A percentile compares a stretch with the other conserved stretches of the same genome.
Conservation (phyloP, 37 sponge, comb jelly and placozoan species). For the Aphrocallistes beatrix region DNA sequence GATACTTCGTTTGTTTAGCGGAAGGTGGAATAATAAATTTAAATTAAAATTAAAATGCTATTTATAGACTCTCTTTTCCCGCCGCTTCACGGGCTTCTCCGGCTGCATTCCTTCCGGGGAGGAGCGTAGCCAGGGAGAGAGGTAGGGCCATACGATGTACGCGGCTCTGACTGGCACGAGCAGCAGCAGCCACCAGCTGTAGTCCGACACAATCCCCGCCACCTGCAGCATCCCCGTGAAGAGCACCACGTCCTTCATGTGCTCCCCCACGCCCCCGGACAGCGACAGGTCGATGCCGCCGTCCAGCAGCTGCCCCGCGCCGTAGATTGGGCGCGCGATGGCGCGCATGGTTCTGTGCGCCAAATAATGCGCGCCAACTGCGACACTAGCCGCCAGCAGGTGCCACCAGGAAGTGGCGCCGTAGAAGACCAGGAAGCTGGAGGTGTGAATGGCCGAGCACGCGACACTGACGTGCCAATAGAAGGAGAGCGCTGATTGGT, state of each 20-base stretch:
- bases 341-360: background rate
- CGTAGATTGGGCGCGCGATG: background rate
- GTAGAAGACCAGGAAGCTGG: background rate
- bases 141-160: background rate
- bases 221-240: background rate
- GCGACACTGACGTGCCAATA: background rate
- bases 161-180: background rate
- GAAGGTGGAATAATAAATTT: no score
- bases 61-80: background rate
- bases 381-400: background rate
- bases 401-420: background rate
- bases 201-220: background rate
- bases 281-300: conserved; percentile 6
- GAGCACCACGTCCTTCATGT: background rate
- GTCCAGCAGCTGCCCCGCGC: background rate
- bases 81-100: background rate
- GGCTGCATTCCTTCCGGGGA: background rate
- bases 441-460: background rate
- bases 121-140: background rate
- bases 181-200: background rate
- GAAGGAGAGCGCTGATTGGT: background rate
- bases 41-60: background rate
- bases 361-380: background rate
- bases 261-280: background rate
- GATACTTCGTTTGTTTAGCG: no score